Base-by-base conservation (phyloP, 2,113 vertebrate genomes). In the human region DNA sequence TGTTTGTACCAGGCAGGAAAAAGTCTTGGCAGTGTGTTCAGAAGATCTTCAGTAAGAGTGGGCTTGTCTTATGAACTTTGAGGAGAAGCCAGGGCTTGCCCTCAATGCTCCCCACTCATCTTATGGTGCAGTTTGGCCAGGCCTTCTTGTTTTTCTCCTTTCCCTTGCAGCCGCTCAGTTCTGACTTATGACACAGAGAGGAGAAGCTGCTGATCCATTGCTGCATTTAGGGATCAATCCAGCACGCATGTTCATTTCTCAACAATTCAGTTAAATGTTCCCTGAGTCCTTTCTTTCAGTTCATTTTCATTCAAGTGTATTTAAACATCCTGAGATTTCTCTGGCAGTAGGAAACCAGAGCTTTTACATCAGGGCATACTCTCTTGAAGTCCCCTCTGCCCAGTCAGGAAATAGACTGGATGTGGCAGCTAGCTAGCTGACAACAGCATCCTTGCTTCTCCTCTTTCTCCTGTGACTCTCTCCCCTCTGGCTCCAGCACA, bases 241-340 rank as follows among this genome's bases (percentile, higher is more conserved):
- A 90, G 76, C 43, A 89, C 75, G 50, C 50, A 25, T 13, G 13
- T 27, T 80, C 66, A 32, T 81, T 97, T 93, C 75, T 87, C 81
- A 59, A 61, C 48, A 83, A 20, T 35, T 57, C 13, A 48, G 52
- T 30, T 73, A 90, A 86, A 61, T 72, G 64, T 59, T 72, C 57
- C 50, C n/a, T 55, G 59, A 76, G 35, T 81, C 38, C 27, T 94
- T 64, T 78, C 38, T 50, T 72, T 89, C 57, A 73, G 45, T 48
- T 78, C 64, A 27, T 25, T 48, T 76, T n/a, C 13, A 57, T 88
- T 78, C 8, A 90, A 59, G 17, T 68, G 5, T 78, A 73, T 80
- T 90, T 89, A n/a, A 70, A 90, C 85, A 96, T 95, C 35, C 17
- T n/a, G 32, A 90, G 84, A 68, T 83, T 94, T 95, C 80, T 72